Percentiles rank a stretch among this genome's conserved stretches.
phyloP scores from a whole-genome alignment of 2,797 vertebrate species.

The Tenualosa thibaudeaui region DNA sequence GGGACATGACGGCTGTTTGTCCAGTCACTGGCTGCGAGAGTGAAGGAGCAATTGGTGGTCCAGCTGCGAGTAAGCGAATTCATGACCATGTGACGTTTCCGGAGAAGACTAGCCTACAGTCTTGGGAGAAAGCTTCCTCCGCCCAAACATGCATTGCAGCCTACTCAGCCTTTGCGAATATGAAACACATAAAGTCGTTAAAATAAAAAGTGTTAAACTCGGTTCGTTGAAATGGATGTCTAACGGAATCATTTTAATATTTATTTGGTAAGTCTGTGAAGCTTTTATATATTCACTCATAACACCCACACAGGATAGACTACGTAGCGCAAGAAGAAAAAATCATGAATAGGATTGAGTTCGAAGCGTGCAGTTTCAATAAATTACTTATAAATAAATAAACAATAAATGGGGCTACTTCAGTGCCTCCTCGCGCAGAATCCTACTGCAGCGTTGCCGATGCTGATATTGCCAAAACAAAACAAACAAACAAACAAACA shows the following conservation, averaged over 20 bases:
- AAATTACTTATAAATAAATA: too few species aligned
- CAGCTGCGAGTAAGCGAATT: too few species aligned
- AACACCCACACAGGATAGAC: neutral
- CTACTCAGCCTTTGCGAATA: constrained; percentile 68
- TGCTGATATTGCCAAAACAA: too few species aligned
- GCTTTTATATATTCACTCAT: neutral
- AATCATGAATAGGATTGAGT: too few species aligned
- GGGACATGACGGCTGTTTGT: too few species aligned
- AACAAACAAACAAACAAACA: too few species aligned
- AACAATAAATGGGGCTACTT: too few species aligned
- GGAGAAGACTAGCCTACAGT: neutral
- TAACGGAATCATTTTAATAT: constrained; percentile 65
- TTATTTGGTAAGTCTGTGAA: constrained; percentile 74
- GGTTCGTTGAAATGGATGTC: constrained; percentile 76
- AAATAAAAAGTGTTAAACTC: constrained; percentile 72
- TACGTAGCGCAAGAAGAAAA: neutral
- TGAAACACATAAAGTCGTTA: constrained; percentile 76
- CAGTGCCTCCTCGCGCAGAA: too few species aligned
- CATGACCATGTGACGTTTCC: constrained; percentile 56
- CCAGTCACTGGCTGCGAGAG: too few species aligned
- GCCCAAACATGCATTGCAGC: constrained; percentile 56
- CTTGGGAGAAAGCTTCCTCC: neutral
- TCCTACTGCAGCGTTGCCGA: too few species aligned
- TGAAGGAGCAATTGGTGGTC: too few species aligned
- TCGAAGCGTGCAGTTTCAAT: too few species aligned